Evolutionary conservation across 2,797 vertebrate species (phyloP), one percentile per base, ranked within the genome.

Genomic region (Pangasius djambal): DNA sequence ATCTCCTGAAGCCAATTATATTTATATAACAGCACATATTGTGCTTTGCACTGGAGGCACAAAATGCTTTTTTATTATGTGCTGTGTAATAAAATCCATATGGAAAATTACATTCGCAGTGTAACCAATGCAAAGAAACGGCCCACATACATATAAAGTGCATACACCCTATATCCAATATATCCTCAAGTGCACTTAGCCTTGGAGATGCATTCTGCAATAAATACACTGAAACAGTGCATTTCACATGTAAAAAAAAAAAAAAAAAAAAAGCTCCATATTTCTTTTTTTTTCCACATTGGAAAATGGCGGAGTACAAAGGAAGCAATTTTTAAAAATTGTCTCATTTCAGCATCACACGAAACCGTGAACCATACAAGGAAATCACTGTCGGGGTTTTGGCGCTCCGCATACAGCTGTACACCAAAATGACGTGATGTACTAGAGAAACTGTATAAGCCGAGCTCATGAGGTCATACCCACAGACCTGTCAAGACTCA

Each of bases 351-450:
- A 40, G 31, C 12, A 61, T 40, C 78, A 57, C 57, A 12, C 20
- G 25, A 84, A 84, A 31, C 40, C 59, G 20, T 18, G 61, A 18
- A 61, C 55, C 28, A 0, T 44, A 70, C 25, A 25, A 63, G 31
- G 28, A 83, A 75, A 88, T 28, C 2, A 34, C 7, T 31, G 55
- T 59, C 6, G 34, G 18, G 28, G 34, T 72, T 74, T 3, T 61
- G 61, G 10, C 65, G 28, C 28, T 37, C 52, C 50, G 55, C 37
- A 34, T 40, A 59, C 28, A 16, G 69, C 69, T 37, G 28, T 34
- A 83, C 40, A 55, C 59, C 87, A 31, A 6, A 83, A 75, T 88
- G 55, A 88, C 57, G 67, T 34, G 52, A 88, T 44, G 63, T 20
- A 18, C 44, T 1, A 65, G n/a, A 74, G 31, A 50, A 83, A 63